Conservation (phyloP, 1,140 invertebrate species). For the Portunus trituberculatus region DNA sequence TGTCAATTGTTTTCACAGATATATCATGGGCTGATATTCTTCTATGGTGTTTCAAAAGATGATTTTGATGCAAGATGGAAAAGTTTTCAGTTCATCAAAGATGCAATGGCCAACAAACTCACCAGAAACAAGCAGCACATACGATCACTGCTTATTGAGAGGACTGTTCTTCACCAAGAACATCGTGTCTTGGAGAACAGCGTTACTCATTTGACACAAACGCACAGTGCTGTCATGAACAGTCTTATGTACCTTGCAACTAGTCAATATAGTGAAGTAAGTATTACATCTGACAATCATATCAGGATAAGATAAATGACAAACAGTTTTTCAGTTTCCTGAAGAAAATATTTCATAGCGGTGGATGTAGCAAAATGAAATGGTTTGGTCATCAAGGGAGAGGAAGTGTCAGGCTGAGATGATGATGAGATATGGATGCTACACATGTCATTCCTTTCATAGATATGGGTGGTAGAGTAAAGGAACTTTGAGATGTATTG, state of each 20-base stretch:
- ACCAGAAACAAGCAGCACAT: conserved; percentile 84
- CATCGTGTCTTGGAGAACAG: conserved; percentile 81
- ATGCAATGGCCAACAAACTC: conserved; percentile 84
- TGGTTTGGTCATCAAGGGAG: too few relatives aligned
- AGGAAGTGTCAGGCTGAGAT: too few relatives aligned
- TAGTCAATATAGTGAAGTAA: conserved; percentile 86
- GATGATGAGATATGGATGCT: too few relatives aligned
- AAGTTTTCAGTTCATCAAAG: conserved; percentile 84
- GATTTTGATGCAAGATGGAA: conserved; percentile 79
- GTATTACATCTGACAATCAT: conserved; percentile 46
- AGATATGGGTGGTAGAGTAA: too few relatives aligned
- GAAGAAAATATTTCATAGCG: neutral
- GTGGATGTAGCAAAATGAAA: too few relatives aligned
- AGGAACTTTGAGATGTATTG: too few relatives aligned
- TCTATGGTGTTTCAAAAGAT: conserved; percentile 70
- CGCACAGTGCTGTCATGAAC: conserved; percentile 84
- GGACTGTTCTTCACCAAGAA: conserved; percentile 86
- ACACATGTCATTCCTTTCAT: too few relatives aligned
- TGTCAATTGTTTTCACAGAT: conserved; percentile 50
- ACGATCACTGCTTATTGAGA: conserved; percentile 85
- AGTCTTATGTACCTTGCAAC: conserved; percentile 85
- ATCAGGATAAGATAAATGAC: neutral
- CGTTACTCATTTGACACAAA: conserved; percentile 81
- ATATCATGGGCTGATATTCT: conserved; percentile 67
- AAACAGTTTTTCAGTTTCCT: neutral